phyloP scores from a whole-genome alignment of 2,888 invertebrate genomes.

The Diloba caeruleocephala region DNA sequence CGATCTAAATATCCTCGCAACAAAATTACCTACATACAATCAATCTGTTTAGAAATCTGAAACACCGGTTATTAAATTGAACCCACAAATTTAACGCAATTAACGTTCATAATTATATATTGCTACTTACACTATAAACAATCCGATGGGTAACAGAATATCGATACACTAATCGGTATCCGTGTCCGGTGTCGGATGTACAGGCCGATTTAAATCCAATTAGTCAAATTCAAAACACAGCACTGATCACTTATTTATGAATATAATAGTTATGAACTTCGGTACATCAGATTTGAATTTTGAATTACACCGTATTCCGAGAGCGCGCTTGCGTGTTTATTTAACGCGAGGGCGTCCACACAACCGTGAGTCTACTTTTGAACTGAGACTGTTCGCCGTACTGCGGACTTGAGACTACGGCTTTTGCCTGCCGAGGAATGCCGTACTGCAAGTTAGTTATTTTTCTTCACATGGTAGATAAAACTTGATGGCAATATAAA shows the following conservation, averaged over 20 bases:
- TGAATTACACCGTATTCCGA: slow-evolving; percentile 67
- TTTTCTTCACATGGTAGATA: slow-evolving; percentile 70
- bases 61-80: slow-evolving; percentile 41
- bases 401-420: slow-evolving; percentile 45
- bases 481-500: slow-evolving; percentile 69
- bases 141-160: slow-evolving; percentile 61
- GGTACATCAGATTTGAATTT: slow-evolving; percentile 65
- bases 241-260: slow-evolving; percentile 73
- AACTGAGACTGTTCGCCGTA: slow-evolving; percentile 68
- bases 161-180: slow-evolving; percentile 62
- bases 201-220: slow-evolving; percentile 69
- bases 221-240: slow-evolving; percentile 66
- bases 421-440: slow-evolving; percentile 73
- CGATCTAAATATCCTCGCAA: slow-evolving; percentile 47
- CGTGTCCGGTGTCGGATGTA: slow-evolving; percentile 66
- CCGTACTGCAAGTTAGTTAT: slow-evolving; percentile 76
- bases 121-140: slow-evolving; percentile 79
- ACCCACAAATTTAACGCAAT: slow-evolving; percentile 49
- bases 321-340: slow-evolving; percentile 64
- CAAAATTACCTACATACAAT: slow-evolving; percentile 39
- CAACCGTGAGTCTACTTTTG: slow-evolving; percentile 81
- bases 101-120: slow-evolving; percentile 49
- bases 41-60: slow-evolving; percentile 53
- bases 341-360: slow-evolving; percentile 73
- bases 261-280: slow-evolving; percentile 53